A percentile compares a stretch with the other conserved stretches of the same genome.
Evolutionary conservation across 2,113 vertebrate species (phyloP).

Genomic region (Chloropsis hardwickii): DNA sequence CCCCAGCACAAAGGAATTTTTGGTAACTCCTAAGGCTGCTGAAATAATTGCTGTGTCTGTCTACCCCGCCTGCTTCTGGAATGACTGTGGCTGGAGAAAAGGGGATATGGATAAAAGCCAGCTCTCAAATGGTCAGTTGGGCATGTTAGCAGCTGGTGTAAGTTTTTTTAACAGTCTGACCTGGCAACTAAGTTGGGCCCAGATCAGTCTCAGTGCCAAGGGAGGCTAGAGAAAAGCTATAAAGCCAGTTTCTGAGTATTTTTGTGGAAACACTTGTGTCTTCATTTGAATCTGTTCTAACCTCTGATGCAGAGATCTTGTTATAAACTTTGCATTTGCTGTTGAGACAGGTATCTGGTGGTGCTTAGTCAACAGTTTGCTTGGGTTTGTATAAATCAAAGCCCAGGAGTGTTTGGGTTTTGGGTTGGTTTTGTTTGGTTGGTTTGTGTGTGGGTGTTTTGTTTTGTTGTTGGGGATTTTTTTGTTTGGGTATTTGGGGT

Average conservation of each 20-base stretch:
- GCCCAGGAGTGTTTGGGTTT: background rate
- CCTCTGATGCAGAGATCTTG: background rate
- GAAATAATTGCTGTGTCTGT: constrained; percentile 55
- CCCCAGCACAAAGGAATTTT: constrained; percentile 56
- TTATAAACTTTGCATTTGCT: background rate
- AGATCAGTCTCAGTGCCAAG: background rate
- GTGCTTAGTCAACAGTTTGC: constrained; percentile 4
- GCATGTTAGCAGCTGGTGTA: constrained; percentile 52
- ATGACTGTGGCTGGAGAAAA: constrained; percentile 58
- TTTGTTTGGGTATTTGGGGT: background rate
- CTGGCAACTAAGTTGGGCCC: background rate
- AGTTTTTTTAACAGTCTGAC: constrained; percentile 38
- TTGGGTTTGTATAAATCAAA: constrained; percentile 10
- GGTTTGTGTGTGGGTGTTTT: background rate
- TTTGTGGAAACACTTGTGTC: background rate
- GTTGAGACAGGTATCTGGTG: constrained; percentile 1
- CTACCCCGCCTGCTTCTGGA: constrained; percentile 53
- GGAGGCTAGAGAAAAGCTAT: background rate
- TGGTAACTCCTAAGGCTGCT: constrained; percentile 59
- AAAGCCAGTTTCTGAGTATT: background rate
- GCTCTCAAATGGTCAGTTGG: constrained; percentile 54
- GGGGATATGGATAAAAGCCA: constrained; percentile 58
- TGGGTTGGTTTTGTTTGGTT: constrained; percentile 1
- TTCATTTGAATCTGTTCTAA: constrained; percentile 13
- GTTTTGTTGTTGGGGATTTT: background rate